These are phyloP conservation scores for Tinamus major DNA, from an alignment of 2,797 vertebrate species.

Conservation along the genomic window DNA sequence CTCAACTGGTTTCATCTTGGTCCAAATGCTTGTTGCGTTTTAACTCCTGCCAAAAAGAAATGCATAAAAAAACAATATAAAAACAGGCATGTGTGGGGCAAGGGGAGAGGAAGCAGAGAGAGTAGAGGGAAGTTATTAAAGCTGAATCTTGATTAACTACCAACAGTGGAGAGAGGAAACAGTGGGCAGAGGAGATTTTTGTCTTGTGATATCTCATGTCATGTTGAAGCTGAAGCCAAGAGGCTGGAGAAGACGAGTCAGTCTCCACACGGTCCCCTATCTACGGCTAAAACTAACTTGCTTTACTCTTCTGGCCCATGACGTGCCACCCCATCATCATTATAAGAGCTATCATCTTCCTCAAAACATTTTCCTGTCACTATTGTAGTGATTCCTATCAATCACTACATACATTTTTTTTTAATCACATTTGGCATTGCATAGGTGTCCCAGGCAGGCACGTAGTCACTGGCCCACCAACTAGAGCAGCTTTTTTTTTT, in stretches of 20 bases:
- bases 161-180: conserved; percentile 16
- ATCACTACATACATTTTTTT: not conserved
- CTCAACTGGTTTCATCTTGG: conserved; percentile 80
- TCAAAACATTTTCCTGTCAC: not conserved
- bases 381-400: not conserved
- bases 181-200: conserved; percentile 11
- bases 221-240: conserved; percentile 23
- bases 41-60: conserved; percentile 81
- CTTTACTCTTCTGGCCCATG: not conserved
- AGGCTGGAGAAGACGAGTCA: not conserved
- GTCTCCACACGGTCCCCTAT: not conserved
- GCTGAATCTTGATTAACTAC: conserved; percentile 45
- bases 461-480: not conserved
- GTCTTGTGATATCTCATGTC: not conserved
- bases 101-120: conserved; percentile 29
- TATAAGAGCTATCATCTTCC: not conserved
- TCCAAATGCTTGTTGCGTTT: conserved; percentile 78
- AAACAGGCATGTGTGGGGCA: conserved; percentile 51
- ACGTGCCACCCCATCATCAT: not conserved
- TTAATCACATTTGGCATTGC: not conserved
- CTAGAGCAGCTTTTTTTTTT: not conserved
- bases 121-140: conserved; percentile 53
- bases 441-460: not conserved
- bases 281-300: not conserved
- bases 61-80: conserved; percentile 50